Conservation (phyloP, 2,113 vertebrate species). For the Corythornis vintsioides region DNA sequence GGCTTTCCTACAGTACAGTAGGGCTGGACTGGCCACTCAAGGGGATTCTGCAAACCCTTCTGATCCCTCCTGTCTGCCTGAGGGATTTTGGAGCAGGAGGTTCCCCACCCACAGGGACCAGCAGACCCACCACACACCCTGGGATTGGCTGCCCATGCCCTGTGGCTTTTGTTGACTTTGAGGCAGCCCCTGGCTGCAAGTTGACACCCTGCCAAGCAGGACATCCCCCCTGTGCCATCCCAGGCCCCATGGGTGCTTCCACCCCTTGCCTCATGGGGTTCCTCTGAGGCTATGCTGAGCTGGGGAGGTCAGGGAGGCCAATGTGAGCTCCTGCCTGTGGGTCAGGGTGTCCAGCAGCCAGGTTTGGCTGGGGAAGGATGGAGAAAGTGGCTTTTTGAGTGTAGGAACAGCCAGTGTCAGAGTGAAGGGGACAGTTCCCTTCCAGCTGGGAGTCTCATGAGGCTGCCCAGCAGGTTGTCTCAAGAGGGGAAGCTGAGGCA, state of each 20-base stretch:
- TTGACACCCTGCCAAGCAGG: background rate
- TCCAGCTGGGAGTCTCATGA: background rate
- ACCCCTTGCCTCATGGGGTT: rapidly evolving
- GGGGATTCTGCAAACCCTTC: background rate
- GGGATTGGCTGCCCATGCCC: background rate
- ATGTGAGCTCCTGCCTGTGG: background rate
- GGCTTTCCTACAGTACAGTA: background rate
- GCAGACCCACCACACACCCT: background rate
- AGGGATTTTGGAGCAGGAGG: background rate
- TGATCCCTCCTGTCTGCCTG: rapidly evolving
- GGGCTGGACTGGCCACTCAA: rapidly evolving
- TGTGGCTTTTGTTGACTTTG: background rate
- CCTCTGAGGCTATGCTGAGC: background rate
- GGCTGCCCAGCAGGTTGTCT: background rate
- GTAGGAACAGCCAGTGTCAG: background rate
- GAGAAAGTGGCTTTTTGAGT: background rate
- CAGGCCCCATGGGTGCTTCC: background rate
- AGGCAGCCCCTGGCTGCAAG: background rate
- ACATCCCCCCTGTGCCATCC: background rate
- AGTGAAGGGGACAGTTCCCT: background rate
- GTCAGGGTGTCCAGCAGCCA: background rate
- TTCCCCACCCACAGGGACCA: rapidly evolving
- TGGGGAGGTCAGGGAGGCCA: background rate
- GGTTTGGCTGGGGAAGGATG: background rate
- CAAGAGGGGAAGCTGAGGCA: background rate